These are phyloP conservation scores for Bambusicola thoracicus DNA, from an alignment of 2,113 vertebrate species.

Conservation along the genomic window DNA sequence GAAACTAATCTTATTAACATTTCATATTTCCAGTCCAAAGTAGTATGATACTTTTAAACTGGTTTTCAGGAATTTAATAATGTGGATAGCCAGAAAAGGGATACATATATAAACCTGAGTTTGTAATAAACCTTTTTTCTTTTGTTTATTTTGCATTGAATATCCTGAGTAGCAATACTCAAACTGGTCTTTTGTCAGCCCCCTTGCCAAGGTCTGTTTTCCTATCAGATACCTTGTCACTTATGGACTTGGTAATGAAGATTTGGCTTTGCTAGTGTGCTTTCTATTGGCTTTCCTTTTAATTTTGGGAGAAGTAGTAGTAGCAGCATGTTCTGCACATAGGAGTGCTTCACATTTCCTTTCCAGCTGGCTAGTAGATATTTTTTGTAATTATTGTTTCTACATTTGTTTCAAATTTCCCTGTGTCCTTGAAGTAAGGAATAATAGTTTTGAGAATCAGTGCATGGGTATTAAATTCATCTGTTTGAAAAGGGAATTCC, in stretches of 20 bases:
- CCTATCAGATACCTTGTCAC: not conserved
- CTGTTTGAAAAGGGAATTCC: not conserved
- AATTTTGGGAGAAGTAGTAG: not conserved
- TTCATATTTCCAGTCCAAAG: not conserved
- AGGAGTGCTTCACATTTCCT: conserved; percentile 23
- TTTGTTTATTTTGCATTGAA: not conserved
- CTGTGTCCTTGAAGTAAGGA: conserved; percentile 22
- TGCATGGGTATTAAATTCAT: conserved; percentile 12
- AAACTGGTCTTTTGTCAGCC: not conserved
- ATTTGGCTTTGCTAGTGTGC: not conserved
- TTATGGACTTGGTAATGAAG: not conserved
- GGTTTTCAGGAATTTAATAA: not conserved
- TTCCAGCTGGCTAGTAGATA: conserved; percentile 11
- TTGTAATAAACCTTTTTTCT: not conserved
- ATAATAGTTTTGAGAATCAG: conserved; percentile 8
- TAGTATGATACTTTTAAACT: not conserved
- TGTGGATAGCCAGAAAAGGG: not conserved
- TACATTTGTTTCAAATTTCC: conserved; percentile 57
- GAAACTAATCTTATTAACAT: not conserved
- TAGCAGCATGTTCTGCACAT: not conserved
- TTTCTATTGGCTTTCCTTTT: not conserved
- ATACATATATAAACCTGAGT: not conserved
- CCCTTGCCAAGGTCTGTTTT: not conserved
- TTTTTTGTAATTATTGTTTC: conserved; percentile 19
- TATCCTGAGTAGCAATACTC: not conserved